These are phyloP conservation scores for Rhincodon typus DNA, from an alignment of 2,797 vertebrate genomes.

Conservation along the genomic window DNA sequence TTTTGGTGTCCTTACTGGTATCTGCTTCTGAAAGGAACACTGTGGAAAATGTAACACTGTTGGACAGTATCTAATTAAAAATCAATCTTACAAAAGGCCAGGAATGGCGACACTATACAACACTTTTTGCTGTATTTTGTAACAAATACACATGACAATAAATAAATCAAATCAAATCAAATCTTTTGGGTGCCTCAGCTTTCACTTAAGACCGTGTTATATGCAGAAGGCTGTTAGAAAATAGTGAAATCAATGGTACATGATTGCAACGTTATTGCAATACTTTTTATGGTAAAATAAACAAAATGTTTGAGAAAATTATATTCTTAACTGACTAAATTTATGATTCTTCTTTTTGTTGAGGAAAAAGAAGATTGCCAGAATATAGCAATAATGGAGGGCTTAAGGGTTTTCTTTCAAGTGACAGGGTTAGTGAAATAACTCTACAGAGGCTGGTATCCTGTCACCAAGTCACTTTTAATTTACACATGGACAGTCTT, in stretches of 20 bases:
- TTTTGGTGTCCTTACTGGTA: not conserved
- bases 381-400: too few species aligned
- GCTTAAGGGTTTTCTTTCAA: too few species aligned
- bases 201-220: not conserved
- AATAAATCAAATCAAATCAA: too few species aligned
- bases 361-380: not conserved
- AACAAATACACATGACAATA: too few species aligned
- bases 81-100: conserved; percentile 1
- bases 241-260: not conserved
- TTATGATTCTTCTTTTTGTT: not conserved
- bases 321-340: not conserved
- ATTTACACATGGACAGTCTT: too few species aligned
- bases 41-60: conserved; percentile 27
- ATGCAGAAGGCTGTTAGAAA: not conserved
- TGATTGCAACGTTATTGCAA: not conserved
- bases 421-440: too few species aligned
- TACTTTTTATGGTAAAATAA: not conserved
- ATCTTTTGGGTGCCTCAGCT: not conserved
- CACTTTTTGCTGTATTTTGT: too few species aligned
- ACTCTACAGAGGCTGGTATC: too few species aligned
- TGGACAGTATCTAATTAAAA: not conserved
- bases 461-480: too few species aligned
- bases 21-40: not conserved
- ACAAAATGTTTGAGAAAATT: conserved; percentile 2
- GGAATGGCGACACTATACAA: too few species aligned